These are phyloP conservation scores for Psammodynastes pulverulentus DNA, from an alignment of 2,113 vertebrate genomes.

Conservation along the genomic window DNA sequence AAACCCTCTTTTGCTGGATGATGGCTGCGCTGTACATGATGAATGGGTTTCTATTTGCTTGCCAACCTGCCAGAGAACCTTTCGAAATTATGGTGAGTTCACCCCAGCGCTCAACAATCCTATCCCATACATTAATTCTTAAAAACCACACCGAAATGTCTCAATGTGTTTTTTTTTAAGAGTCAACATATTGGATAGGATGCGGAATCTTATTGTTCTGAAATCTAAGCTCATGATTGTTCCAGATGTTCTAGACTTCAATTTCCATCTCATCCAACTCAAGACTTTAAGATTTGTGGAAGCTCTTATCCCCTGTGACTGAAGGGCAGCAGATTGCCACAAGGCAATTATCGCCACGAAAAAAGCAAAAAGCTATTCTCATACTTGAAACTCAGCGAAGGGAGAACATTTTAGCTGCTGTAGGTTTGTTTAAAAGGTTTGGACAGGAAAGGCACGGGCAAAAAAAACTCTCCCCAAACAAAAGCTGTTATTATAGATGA, in stretches of 20 bases:
- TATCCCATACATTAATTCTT: background rate
- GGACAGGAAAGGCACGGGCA: background rate
- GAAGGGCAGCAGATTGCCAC: background rate
- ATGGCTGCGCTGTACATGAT: slow-evolving; percentile 10
- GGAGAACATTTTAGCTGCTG: background rate
- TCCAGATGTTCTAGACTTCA: background rate
- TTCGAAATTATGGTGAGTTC: slow-evolving; percentile 20
- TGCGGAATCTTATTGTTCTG: background rate
- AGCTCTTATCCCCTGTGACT: background rate
- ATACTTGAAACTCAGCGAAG: background rate
- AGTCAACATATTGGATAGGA: background rate
- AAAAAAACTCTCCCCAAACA: background rate
- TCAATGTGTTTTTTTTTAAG: background rate
- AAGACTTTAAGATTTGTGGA: background rate
- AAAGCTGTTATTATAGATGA: background rate
- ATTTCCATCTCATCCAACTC: background rate
- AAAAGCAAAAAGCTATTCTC: background rate
- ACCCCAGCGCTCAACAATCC: background rate
- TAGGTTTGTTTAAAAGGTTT: background rate
- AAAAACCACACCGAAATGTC: background rate
- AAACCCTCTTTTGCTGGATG: background rate
- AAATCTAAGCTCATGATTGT: background rate
- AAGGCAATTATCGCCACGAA: background rate
- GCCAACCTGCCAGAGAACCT: slow-evolving; percentile 31
- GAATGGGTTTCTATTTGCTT: slow-evolving; percentile 4